Conservation (phyloP, 2,113 vertebrate genomes). For the Caracal caracal region DNA sequence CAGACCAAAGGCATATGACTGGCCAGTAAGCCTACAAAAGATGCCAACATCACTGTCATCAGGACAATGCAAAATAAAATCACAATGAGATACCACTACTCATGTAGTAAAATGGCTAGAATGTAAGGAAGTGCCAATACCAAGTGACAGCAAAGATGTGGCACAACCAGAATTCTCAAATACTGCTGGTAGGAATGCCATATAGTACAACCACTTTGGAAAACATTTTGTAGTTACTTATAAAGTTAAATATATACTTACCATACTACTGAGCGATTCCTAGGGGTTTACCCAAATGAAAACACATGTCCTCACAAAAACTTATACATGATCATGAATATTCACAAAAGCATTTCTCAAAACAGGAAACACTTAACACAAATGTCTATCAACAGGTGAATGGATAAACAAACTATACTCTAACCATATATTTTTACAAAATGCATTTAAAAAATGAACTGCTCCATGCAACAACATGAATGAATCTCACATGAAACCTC, state of each 20-base stretch:
- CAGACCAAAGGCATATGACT: neutral
- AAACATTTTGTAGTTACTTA: neutral
- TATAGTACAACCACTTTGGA: neutral
- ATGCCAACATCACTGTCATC: neutral
- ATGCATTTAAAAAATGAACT: neutral
- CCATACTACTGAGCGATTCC: neutral
- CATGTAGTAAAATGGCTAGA: neutral
- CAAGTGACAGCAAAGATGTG: neutral
- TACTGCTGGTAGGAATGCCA: neutral
- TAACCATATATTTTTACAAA: neutral
- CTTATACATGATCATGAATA: neutral
- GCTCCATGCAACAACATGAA: neutral
- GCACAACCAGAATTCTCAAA: neutral
- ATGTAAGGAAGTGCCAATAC: neutral
- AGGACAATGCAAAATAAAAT: neutral
- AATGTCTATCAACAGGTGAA: neutral
- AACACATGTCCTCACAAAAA: neutral
- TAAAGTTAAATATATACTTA: neutral
- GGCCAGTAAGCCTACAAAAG: neutral
- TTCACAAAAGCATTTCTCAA: neutral
- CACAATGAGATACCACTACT: neutral
- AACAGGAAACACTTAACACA: neutral
- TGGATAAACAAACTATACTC: neutral
- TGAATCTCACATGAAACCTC: neutral
- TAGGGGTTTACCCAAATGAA: neutral